Evolutionary conservation across 2,797 vertebrate species (phyloP), one percentile per base, ranked within the genome.

Genomic region (Poliocrania exsul): DNA sequence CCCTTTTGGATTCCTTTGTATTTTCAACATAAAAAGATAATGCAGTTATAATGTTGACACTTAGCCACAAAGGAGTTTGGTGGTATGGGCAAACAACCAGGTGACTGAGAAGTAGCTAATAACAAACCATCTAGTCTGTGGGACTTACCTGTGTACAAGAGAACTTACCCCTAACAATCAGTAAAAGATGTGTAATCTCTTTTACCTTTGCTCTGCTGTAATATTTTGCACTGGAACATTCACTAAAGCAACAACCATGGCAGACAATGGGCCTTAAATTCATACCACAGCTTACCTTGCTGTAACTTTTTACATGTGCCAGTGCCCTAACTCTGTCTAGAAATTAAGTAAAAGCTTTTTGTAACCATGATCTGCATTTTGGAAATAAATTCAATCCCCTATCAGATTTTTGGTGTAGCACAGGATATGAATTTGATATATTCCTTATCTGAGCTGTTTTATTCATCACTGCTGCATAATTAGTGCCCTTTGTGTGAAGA

Each of bases 391-490:
- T 95, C 33, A 86, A 42, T 53, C 33, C 85, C 64, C 37, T 94
- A 95, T 92, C 90, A 90, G 74, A 90, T 90, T 90, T 90, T 78
- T 62, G 62, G 60, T 64, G 26, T 82, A 88, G 53, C 81, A 93
- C 83, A 92, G 83, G 88, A 95, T 96, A 95, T 95, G 78, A 93
- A 88, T 87, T 94, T 92, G 62, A 46, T 92, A 66, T n/a, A 56
- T 75, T 93, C 84, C 61, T 92, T 94, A 84, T 95, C 90, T 93
- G 40, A 95, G 49, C 29, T 40, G n/a, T 50, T 94, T 93, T 81
- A 79, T 95, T 88, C 49, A 38, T 90, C 64, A 82, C 60, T 77
- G 67, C 67, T 85, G 84, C 74, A 77, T 92, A 95, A 96, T 95
- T 90, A 93, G 72, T 87, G 79, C n/a, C 71, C 71, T 95, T 95